phyloP scores from a whole-genome alignment of 1,140 invertebrate species.

The Nylanderia fulva region DNA sequence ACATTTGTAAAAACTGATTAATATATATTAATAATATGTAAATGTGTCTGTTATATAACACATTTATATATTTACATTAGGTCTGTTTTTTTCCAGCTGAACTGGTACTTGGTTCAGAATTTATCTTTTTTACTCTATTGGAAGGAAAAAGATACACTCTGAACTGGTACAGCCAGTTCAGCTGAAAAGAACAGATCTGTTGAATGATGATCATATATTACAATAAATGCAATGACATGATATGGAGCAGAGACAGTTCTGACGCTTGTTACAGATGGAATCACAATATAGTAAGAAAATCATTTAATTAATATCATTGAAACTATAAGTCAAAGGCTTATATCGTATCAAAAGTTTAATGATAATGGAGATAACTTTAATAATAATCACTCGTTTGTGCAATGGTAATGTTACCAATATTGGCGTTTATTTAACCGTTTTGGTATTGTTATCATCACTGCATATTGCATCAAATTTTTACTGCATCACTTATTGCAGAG shows the following conservation, averaged over 20 bases:
- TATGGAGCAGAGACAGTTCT: neutral
- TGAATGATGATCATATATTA: too few relatives aligned
- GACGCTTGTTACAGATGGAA: conserved; percentile 4
- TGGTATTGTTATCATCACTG: conserved; percentile 3
- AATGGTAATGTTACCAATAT: conserved; percentile 6
- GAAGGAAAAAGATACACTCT: too few relatives aligned
- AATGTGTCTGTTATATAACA: too few relatives aligned
- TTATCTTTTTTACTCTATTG: too few relatives aligned
- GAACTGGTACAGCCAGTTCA: too few relatives aligned
- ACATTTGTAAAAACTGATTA: too few relatives aligned
- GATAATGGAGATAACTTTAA: neutral
- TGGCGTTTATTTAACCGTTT: neutral
- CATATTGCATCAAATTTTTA: neutral
- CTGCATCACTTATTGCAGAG: conserved; percentile 73
- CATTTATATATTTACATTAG: too few relatives aligned
- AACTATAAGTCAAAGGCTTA: neutral
- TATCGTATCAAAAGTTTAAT: neutral
- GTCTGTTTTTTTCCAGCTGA: too few relatives aligned
- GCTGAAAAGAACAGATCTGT: too few relatives aligned
- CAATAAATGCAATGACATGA: neutral
- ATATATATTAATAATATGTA: too few relatives aligned
- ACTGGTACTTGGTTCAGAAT: too few relatives aligned
- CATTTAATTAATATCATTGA: neutral
- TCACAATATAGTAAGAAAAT: neutral
- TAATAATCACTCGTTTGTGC: neutral